A percentile compares a stretch with the other conserved stretches of the same genome.
phyloP scores from a whole-genome alignment of 2,888 invertebrate genomes.

The Drosophila testacea region DNA sequence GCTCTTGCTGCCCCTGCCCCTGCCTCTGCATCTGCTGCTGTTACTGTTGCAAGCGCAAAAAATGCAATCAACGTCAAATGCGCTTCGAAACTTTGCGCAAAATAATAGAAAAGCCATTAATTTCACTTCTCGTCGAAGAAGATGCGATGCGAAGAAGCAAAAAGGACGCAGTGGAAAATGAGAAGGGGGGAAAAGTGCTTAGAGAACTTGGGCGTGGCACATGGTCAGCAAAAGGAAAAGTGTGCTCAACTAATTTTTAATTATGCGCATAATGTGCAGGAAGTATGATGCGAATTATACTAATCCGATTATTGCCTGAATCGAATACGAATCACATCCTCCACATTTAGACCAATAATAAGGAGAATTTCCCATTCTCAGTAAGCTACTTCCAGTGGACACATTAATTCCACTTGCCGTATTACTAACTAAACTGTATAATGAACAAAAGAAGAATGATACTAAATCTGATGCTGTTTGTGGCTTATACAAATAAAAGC shows the following conservation, averaged over 20 bases:
- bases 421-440: slow-evolving; percentile 5
- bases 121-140: slow-evolving; percentile 79
- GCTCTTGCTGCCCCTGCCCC: slow-evolving; percentile 1
- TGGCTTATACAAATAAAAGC: slow-evolving; percentile 3
- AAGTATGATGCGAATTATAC: slow-evolving; percentile 51
- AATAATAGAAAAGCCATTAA: slow-evolving; percentile 79
- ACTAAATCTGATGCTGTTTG: slow-evolving; percentile 19
- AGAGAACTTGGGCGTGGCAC: slow-evolving; percentile 35
- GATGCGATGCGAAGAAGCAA: slow-evolving; percentile 20
- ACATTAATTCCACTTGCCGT: slow-evolving; percentile 10
- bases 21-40: neutral
- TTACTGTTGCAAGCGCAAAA: slow-evolving; percentile 60
- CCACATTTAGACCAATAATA: neutral
- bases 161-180: slow-evolving; percentile 2
- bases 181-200: slow-evolving; percentile 20
- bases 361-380: slow-evolving; percentile 20
- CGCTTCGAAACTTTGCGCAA: slow-evolving; percentile 79
- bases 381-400: slow-evolving; percentile 6
- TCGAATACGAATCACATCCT: slow-evolving; percentile 12
- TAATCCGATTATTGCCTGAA: slow-evolving; percentile 68
- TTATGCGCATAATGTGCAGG: slow-evolving; percentile 75
- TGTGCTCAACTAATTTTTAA: slow-evolving; percentile 71
- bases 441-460: slow-evolving; percentile 3
- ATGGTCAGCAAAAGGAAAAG: slow-evolving; percentile 31
- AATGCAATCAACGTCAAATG: slow-evolving; percentile 79